These are phyloP conservation scores for Dipodomys stephensi DNA, from an alignment of 2,113 vertebrate genomes.

Conservation along the genomic window DNA sequence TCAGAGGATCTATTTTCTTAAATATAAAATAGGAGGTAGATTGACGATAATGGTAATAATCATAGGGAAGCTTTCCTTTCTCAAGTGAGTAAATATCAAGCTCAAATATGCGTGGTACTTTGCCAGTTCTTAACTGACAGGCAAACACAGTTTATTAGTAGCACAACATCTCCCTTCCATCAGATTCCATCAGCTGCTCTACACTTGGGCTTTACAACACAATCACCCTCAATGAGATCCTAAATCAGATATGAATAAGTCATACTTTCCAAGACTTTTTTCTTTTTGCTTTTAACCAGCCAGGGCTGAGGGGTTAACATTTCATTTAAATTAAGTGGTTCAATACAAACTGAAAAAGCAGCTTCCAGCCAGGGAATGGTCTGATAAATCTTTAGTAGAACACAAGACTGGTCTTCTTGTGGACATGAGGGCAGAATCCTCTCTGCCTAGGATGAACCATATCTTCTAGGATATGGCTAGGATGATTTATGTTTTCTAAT, in stretches of 20 bases:
- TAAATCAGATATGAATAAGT: background rate
- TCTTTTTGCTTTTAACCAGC: background rate
- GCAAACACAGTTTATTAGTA: background rate
- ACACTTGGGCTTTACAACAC: background rate
- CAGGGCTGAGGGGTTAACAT: background rate
- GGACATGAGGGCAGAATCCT: background rate
- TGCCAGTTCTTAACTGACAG: constrained; percentile 4
- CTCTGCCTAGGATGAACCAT: background rate
- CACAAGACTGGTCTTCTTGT: background rate
- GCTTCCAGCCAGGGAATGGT: background rate
- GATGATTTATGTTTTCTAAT: background rate
- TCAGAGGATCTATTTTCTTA: background rate
- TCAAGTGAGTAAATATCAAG: background rate
- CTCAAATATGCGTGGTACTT: background rate
- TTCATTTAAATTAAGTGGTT: background rate
- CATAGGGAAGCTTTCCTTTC: background rate
- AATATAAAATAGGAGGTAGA: background rate
- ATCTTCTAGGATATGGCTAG: too few relatives aligned
- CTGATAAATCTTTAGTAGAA: background rate
- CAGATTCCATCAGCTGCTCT: background rate
- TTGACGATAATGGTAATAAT: background rate
- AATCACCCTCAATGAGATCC: background rate
- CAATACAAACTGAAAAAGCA: background rate
- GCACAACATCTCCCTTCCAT: constrained; percentile 6
- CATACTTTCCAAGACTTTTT: background rate